These are phyloP conservation scores for Dermatemys mawii DNA, from an alignment of 2,113 vertebrate species.

Conservation along the genomic window DNA sequence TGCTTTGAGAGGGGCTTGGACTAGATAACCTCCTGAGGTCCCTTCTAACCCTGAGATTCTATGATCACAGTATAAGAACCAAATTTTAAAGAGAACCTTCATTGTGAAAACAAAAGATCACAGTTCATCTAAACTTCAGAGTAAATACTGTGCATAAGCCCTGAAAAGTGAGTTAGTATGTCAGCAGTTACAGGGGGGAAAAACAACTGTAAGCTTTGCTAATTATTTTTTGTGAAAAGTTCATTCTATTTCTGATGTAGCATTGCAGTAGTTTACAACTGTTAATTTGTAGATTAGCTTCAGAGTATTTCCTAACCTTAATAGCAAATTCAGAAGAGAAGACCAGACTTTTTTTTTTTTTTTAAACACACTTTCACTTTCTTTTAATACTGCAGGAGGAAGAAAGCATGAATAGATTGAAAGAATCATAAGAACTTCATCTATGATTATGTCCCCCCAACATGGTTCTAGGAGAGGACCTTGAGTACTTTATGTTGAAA, in stretches of 20 bases:
- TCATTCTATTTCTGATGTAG: background rate
- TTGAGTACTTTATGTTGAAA: constrained; percentile 79
- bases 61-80: too few species aligned
- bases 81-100: too few species aligned
- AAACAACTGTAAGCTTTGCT: background rate
- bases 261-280: background rate
- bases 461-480: constrained; percentile 78
- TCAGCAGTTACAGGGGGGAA: background rate
- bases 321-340: background rate
- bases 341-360: background rate
- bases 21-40: too few species aligned
- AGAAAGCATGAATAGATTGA: constrained; percentile 92
- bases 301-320: background rate
- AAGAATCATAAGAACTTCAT: constrained; percentile 79
- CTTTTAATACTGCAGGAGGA: constrained; percentile 81
- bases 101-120: too few species aligned
- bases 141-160: background rate
- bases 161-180: background rate
- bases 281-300: too few species aligned
- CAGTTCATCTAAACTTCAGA: too few species aligned
- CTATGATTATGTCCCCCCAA: constrained; percentile 62
- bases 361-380: background rate
- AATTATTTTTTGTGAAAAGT: background rate
- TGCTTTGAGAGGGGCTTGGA: too few species aligned
- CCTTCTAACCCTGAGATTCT: too few species aligned